Base-by-base conservation (phyloP, 2,888 invertebrate genomes). In the Amphipyra berbera region DNA sequence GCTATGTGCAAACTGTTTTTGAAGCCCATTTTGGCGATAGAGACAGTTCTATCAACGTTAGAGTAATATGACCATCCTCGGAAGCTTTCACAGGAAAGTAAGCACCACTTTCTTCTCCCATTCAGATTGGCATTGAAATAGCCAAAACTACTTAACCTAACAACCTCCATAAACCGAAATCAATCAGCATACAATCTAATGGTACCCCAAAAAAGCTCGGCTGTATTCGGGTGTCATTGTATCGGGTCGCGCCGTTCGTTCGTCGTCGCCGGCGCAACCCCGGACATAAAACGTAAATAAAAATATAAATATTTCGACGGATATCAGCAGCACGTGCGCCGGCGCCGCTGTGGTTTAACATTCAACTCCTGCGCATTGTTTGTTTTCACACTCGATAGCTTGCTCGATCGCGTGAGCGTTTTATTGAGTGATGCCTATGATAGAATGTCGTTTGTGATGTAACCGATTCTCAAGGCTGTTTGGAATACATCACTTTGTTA, bases 221-320 rank as follows among this genome's bases (percentile, higher is more conserved):
- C 60, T 48, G 62, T 76, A 56, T 53, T 67, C 60, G 61, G 50
- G 38, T 77, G 76, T 79, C 68, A 58, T 63, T 71, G 65, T 57
- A 49, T 73, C 64, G 62, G 30, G 48, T 74, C 67, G 60, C 69
- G 55, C 75, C 66, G 68, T 82, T 61, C 48, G 53, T 76, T 66
- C 70, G 72, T 79, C 81, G 61, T 64, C 73, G 50, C 50, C 53
- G 63, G 62, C 73, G 62, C 69, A 79, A 81, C 78, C 80, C 83
- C 86, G 87, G 89, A 86, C 85, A 87, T 85, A 83, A 82, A 82
- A 73, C 82, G 85, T 90, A 91, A 91, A 90, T 90, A 91, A 88
- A 88, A 88, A 87, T 89, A 89, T 90, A 92, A 92, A 92, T 90
- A 84, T 89, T 88, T 90, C 88, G 86, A 85, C 90, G 89, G 89